These are phyloP conservation scores for Clostera curtula DNA, from an alignment of 2,888 invertebrate genomes.

Conservation along the genomic window DNA sequence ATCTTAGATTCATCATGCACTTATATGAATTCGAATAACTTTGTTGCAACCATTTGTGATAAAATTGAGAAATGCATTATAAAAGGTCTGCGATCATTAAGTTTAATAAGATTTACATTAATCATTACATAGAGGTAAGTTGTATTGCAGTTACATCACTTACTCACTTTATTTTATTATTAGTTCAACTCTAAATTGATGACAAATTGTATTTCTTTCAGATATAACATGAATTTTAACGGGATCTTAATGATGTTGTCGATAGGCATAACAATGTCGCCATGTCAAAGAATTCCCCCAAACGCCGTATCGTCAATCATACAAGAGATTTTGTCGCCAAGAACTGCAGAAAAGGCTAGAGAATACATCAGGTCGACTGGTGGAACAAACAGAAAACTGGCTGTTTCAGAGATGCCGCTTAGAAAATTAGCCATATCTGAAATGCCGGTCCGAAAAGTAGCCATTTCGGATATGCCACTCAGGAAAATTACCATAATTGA, in stretches of 20 bases:
- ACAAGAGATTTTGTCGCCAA: slow-evolving; percentile 30
- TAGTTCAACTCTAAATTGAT: neutral
- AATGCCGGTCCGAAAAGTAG: slow-evolving; percentile 4
- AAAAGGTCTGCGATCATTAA: too few species aligned
- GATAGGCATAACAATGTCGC: slow-evolving; percentile 2
- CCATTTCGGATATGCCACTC: slow-evolving; percentile 4
- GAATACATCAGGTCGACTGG: slow-evolving; percentile 18
- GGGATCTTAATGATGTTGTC: slow-evolving; percentile 7
- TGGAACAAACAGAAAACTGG: slow-evolving; percentile 3
- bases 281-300: slow-evolving; percentile 13
- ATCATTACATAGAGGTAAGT: slow-evolving; percentile 7
- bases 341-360: slow-evolving; percentile 23
- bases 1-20: too few species aligned
- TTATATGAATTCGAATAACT: too few species aligned
- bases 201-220: too few species aligned
- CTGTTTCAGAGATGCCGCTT: neutral
- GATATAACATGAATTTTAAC: slow-evolving; percentile 11
- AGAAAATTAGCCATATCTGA: slow-evolving; percentile 9
- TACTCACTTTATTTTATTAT: neutral
- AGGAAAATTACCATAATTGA: neutral
- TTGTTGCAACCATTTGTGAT: too few species aligned
- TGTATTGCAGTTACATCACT: neutral
- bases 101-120: slow-evolving; percentile 3
- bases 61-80: too few species aligned
- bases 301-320: slow-evolving; percentile 18